Evolutionary conservation across 1,140 invertebrate genomes (phyloP).

Genomic region (Macrobrachium nipponense): DNA sequence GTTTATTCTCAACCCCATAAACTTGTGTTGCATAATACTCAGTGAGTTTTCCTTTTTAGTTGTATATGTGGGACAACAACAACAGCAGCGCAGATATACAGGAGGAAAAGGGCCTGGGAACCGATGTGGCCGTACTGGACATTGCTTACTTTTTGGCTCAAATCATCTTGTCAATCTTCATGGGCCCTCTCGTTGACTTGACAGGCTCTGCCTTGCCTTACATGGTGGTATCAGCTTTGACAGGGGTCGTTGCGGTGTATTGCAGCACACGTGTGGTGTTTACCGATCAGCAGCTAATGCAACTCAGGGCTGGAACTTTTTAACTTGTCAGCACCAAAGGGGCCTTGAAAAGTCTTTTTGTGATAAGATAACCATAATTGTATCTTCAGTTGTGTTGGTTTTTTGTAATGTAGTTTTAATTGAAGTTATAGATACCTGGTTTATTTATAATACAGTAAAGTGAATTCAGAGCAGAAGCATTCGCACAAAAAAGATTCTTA

Average conservation of each 20-base stretch:
- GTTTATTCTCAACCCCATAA: constrained; percentile 11
- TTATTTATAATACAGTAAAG: no score
- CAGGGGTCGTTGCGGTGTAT: constrained; percentile 62
- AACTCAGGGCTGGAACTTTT: constrained; percentile 43
- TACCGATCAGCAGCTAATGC: constrained; percentile 56
- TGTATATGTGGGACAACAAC: constrained; percentile 51
- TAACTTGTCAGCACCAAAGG: constrained; percentile 1
- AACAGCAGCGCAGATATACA: not conserved
- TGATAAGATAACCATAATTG: no score
- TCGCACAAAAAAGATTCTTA: no score
- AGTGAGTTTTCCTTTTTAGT: constrained; percentile 4
- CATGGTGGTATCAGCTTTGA: constrained; percentile 67
- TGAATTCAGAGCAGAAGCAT: no score
- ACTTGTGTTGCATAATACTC: not conserved
- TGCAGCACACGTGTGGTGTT: constrained; percentile 61
- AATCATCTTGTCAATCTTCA: constrained; percentile 69
- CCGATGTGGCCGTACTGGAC: constrained; percentile 70
- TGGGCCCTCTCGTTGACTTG: constrained; percentile 70
- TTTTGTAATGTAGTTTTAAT: no score
- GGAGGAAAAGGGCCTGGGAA: constrained; percentile 68
- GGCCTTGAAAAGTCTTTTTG: no score
- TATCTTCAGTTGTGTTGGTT: no score
- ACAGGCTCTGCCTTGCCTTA: constrained; percentile 69
- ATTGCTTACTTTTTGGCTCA: constrained; percentile 71
- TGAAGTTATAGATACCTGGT: no score